phyloP scores from a whole-genome alignment of 2,113 vertebrate genomes.

The Formicarius rufipectus region DNA sequence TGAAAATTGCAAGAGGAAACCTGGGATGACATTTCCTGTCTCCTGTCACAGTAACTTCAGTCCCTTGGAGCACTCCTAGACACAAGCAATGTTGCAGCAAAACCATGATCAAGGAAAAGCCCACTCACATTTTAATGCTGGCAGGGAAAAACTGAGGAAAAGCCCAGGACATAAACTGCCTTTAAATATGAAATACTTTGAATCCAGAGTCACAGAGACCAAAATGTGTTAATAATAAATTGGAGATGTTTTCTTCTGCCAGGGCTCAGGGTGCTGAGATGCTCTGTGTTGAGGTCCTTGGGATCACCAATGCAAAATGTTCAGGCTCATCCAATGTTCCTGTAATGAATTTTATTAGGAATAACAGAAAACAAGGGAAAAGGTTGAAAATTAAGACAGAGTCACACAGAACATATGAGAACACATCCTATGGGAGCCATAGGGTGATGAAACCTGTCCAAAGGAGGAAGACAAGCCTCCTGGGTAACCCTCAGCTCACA shows the following conservation, averaged over 20 bases:
- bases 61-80: background rate
- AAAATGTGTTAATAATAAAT: background rate
- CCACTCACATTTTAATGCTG: background rate
- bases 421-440: background rate
- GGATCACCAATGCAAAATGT: background rate
- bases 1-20: background rate
- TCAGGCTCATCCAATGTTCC: background rate
- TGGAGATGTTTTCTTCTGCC: background rate
- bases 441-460: background rate
- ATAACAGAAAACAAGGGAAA: background rate
- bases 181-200: background rate
- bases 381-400: background rate
- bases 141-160: background rate
- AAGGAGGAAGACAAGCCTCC: background rate
- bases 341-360: background rate
- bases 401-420: background rate
- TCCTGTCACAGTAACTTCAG: background rate
- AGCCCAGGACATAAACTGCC: background rate
- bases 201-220: background rate
- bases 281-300: background rate
- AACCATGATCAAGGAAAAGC: background rate
- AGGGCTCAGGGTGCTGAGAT: background rate
- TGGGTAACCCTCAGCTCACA: background rate
- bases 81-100: background rate
- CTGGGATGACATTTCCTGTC: background rate